Base-by-base conservation (phyloP, 2,888 invertebrate genomes). In the Autographa pulchrina region DNA sequence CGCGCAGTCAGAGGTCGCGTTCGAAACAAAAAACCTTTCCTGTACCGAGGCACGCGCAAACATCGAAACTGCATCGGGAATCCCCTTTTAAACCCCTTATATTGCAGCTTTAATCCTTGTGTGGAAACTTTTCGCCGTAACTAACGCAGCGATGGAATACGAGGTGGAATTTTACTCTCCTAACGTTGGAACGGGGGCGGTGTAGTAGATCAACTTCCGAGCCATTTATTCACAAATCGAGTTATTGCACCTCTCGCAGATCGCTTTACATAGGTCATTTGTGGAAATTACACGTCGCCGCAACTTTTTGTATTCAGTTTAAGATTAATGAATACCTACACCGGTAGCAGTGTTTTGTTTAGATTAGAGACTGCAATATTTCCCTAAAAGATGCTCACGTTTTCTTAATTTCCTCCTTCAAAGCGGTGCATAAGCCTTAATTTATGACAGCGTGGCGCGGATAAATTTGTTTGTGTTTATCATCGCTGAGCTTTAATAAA, bases 201-300 rank as follows among this genome's bases (percentile, higher is more conserved):
- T 83, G 88, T 89, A 86, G 91, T 94, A 94, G 93, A 93, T 94
- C 93, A 94, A 93, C 92, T 95, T 95, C 94, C 94, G 84, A 90
- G 90, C 93, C 94, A 94, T 94, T 95, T 94, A 93, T 92, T 93
- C 93, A 89, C 91, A 93, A 94, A 95, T 95, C 94, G 91, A 92
- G 94, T 94, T 94, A 94, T 94, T 93, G 94, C 94, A 93, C 93
- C 92, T 92, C 92, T 83, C 91, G 89, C 89, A 88, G 91, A 92
- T 92, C 93, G 91, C 90, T 93, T 92, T 93, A 92, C 93, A 92
- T 89, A 92, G 91, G 91, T 93, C 92, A 93, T 94, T 94, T 93
- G 92, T 89, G 91, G 86, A 91, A 93, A 93, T 94, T 92, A 93
- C 93, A 84, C 84, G 85, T 87, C 83, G 78, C 85, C 82, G 78